Base-by-base conservation (phyloP, 2,888 invertebrate genomes). In the Tridacna crocea region DNA sequence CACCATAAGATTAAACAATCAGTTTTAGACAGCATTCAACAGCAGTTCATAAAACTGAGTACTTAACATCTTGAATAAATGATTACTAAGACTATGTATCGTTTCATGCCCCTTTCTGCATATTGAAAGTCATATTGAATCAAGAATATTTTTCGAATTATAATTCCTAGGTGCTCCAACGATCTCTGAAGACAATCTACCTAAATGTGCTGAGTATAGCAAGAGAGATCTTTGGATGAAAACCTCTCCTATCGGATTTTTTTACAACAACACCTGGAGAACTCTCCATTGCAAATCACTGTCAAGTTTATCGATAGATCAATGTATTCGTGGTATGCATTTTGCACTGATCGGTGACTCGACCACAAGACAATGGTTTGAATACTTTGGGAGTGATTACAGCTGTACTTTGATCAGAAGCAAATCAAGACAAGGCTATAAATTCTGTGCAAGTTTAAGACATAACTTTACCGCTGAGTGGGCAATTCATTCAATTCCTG, bases 261-360 rank as follows among this genome's bases (percentile, higher is more conserved):
- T 74, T 27, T 47, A 15, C 22, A 0, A 17, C 12, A 46, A 46
- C 22, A 19, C 12, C 36, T 74, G 74, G 74, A 24, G n/a, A 0
- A 36, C 63, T 12, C 12, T 22, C 6, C 74, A 74, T 24, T 74
- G 74, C 24, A 61, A 46, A 22, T 22, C 13, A 13, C 17, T 36
- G n/a, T n/a, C 61, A 15, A 22, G 19, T 10, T 13, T 2, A 11
- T 1, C n/a, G 27, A 1, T 61, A 12, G 13, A n/a, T 46, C 10
- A 75, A 12, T 75, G 75, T 75, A 10, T 65, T 15, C 27, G 48
- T 19, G 65, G 65, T 51, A 63, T 27, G 19, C 65, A 66, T 24
- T 48, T 75, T 15, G 11, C 65, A 11, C 47, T 75, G 19, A 36
- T 17, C n/a, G 75, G 75, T 12, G 75, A 75, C 27, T 75, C 75